A percentile compares a stretch with the other conserved stretches of the same genome.
These are phyloP conservation scores for Pollenia griseotomentosa DNA, from an alignment of 2,888 invertebrate genomes.

Conservation along the genomic window DNA sequence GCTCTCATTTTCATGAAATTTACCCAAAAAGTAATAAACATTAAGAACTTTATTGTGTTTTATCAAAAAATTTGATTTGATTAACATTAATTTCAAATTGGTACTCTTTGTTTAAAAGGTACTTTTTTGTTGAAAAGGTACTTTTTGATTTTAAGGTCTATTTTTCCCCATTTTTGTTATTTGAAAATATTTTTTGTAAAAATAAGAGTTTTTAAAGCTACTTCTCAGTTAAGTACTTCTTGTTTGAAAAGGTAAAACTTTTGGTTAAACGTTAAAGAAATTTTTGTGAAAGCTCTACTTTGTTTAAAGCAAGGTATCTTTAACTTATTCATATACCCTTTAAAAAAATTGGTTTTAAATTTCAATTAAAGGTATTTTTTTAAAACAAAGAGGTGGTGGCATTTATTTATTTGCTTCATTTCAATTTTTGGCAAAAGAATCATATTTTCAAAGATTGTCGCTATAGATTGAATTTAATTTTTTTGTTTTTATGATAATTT, in stretches of 20 bases:
- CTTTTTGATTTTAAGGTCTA: too few relatives aligned
- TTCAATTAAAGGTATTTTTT: conserved; percentile 6
- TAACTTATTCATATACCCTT: background rate
- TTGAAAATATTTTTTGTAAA: too few relatives aligned
- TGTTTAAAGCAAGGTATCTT: background rate
- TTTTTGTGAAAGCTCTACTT: too few relatives aligned
- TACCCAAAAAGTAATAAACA: background rate
- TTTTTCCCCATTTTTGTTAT: too few relatives aligned
- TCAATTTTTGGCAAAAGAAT: conserved; percentile 50
- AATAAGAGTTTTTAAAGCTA: too few relatives aligned
- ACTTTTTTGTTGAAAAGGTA: too few relatives aligned
- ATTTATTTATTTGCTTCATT: conserved; percentile 40
- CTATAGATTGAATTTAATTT: conserved; percentile 70
- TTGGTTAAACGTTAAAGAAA: too few relatives aligned
- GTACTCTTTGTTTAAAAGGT: too few relatives aligned
- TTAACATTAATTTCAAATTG: conserved; percentile 47
- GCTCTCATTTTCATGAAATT: too few relatives aligned
- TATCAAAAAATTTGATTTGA: conserved; percentile 28
- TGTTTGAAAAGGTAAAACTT: too few relatives aligned
- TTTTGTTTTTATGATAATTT: conserved; percentile 65
- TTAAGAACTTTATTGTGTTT: conserved; percentile 11
- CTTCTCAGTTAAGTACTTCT: too few relatives aligned
- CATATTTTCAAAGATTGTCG: conserved; percentile 74
- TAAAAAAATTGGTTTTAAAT: background rate
- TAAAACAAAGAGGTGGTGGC: conserved; percentile 2